A percentile compares a stretch with the other conserved stretches of the same genome.
Conservation (phyloP, 1,140 invertebrate genomes). For the Pseudobourletiella spinata region DNA sequence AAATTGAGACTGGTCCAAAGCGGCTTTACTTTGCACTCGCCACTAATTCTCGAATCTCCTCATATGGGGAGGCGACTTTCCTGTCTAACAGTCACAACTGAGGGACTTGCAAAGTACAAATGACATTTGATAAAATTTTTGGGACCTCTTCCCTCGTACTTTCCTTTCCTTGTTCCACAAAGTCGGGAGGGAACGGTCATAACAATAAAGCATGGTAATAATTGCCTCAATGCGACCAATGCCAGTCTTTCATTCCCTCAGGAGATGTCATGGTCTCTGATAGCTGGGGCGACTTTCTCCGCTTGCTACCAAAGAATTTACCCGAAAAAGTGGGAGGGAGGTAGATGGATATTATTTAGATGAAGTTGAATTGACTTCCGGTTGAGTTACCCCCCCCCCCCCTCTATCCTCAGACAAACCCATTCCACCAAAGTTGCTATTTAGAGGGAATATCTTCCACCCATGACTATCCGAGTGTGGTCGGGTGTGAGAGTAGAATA, state of each 20-base stretch:
- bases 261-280: neutral
- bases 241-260: neutral
- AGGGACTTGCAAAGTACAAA: neutral
- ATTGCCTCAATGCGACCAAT: neutral
- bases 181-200: neutral
- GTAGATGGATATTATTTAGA: no score
- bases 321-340: neutral
- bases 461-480: no score
- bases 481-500: no score
- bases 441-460: no score
- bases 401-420: neutral
- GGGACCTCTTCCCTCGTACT: neutral
- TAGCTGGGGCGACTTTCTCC: no score
- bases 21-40: neutral
- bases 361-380: no score
- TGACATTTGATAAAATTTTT: no score
- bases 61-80: neutral
- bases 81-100: neutral
- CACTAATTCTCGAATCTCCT: neutral
- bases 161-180: neutral
- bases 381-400: neutral
- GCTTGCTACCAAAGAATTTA: no score
- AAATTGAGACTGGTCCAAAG: no score
- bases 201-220: slow-evolving; percentile 4
- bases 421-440: no score